Base-by-base conservation (phyloP, 2,888 invertebrate species). In the Sinodicranocentrus sp. region DNA sequence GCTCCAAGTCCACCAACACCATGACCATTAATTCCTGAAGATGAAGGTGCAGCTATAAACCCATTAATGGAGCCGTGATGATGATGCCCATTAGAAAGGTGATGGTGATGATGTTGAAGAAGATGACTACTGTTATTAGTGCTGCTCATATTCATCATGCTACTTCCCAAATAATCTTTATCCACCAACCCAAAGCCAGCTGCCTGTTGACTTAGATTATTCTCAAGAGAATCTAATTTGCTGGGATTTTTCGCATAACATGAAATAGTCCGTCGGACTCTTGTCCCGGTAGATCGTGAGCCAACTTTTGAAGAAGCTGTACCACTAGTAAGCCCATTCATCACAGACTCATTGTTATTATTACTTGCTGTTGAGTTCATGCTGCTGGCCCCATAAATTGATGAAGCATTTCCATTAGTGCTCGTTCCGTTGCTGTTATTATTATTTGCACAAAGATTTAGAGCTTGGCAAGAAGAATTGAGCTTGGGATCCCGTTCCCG, bases 161-260 rank as follows among this genome's bases (percentile, higher is more conserved):
- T 76, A 21, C 75, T 75, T 54, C 75, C 76, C 54, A 75, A 63
- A 39, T 82, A 77, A 68, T 85, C 67, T 43, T 82, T 85, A 25
- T 78, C 70, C 13, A 63, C 65, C 19, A 71, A 17, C 54, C 82
- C 71, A 77, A 84, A 77, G 61, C 86, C 70, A 71, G 83, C 78
- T 73, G 82, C 68, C 75, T 79, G 33, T 76, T 76, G 61, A 82
- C 79, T 61, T 78, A 84, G 80, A 80, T 77, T 83, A 59, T 79
- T 82, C 79, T 84, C 84, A 17, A 84, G 82, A 28, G 80, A 61
- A 52, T 86, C 82, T 52, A 79, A 63, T 84, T 84, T 80, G 43
- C 75, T 77, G 15, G 87, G 87, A 71, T 87, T 84, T 75, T 87
- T 87, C 17, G 86, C 87, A 68, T 87, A 87, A 65, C 87, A 87